Evolutionary conservation across 2,888 invertebrate genomes (phyloP), one percentile per base, ranked within the genome.

Genomic region (Heteropelma amictum): DNA sequence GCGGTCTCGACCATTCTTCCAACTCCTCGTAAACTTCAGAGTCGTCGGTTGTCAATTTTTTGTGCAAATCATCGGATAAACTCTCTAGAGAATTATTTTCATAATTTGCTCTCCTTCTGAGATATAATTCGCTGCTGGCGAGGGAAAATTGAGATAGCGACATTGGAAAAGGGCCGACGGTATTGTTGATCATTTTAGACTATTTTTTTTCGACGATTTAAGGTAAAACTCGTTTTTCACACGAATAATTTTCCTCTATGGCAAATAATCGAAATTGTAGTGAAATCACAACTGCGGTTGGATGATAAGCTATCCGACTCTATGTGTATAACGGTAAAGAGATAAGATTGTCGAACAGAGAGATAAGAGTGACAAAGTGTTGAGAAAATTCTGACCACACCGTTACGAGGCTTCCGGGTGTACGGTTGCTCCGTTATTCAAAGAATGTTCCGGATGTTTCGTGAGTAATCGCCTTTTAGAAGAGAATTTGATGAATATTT

Each of bases 81-180:
- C 64, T 51, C 12, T 64, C 42, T 1, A 53, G 69, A 28, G 79
- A 80, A 79, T 71, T 82, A 67, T 79, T 72, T 28, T 76, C 69
- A 0, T 77, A 79, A 69, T 64, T 79, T 23, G 80, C 82, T 77
- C 80, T 80, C 58, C 89, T 80, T 72, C 89, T 82, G 14, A 83
- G 71, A 77, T 86, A 89, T 38, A 89, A 82, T 51, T 85, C 81
- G 75, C 89, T 88, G 72, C 83, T 81, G 14, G 84, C 83, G 70
- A 89, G 77, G 5, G 84, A 82, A 47, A 85, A 80, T 17, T 87
- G 68, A 49, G 85, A 85, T 23, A 85, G 77, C 10, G 86, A 86
- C 38, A 78, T 80, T 38, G 83, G 82, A 68, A 83, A 82, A 14
- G 79, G 79, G 58, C 72, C 28, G 30, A 79, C 53, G 21, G 72